Conservation (phyloP, 2,797 vertebrate genomes). For the Trachurus trachurus region DNA sequence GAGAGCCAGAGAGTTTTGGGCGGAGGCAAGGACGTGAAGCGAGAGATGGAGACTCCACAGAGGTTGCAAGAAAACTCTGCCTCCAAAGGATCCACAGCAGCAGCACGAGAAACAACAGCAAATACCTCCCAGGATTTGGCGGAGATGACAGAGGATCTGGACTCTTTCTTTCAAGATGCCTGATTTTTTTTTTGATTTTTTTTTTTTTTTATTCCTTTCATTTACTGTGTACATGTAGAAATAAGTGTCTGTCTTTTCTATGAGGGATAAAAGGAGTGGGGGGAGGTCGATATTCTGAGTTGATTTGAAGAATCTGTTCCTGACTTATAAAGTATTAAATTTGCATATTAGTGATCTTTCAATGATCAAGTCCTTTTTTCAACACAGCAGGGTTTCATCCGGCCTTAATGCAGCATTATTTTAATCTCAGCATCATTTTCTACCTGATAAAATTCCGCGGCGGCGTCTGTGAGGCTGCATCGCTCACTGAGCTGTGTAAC, state of each 20-base stretch:
- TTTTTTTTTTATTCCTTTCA: background rate
- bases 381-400: background rate
- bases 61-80: slow-evolving; percentile 66
- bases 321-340: slow-evolving; percentile 36
- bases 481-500: slow-evolving; percentile 13
- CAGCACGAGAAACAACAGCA: slow-evolving; percentile 50
- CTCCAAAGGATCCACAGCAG: slow-evolving; percentile 38
- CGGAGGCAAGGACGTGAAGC: slow-evolving; percentile 90
- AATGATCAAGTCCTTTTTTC: background rate
- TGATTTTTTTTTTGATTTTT: slow-evolving; percentile 37
- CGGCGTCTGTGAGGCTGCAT: background rate
- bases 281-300: background rate
- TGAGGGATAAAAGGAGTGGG: background rate
- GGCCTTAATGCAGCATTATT: background rate
- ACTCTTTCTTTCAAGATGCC: slow-evolving; percentile 88
- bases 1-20: slow-evolving; percentile 93
- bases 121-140: slow-evolving; percentile 67
- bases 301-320: slow-evolving; percentile 4
- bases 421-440: background rate
- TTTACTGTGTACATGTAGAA: slow-evolving; percentile 8
- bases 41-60: slow-evolving; percentile 81
- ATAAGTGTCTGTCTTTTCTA: slow-evolving; percentile 3
- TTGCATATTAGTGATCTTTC: background rate
- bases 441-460: background rate
- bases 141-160: slow-evolving; percentile 87